Evolutionary conservation across 2,888 invertebrate species (phyloP), one percentile per base, ranked within the genome.

Genomic region (Yponomeuta malinellus): DNA sequence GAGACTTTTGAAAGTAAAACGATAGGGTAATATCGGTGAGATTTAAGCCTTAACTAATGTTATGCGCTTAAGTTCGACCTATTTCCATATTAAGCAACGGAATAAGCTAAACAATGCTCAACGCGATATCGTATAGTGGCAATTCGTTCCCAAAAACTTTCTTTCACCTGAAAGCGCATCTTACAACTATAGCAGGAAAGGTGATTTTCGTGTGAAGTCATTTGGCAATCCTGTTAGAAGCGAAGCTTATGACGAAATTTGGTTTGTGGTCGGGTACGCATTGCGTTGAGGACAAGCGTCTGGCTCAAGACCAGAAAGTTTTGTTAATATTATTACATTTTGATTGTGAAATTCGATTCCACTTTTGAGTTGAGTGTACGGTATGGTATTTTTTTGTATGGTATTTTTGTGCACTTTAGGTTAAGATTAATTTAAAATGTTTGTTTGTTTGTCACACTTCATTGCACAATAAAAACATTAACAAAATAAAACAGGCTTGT

Each of bases 241-340:
- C 76, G 70, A 74, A 78, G 81, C 80, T 83, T 83, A 83, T 79
- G 79, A 80, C 76, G 78, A 79, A 79, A 79, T 79, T 79, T 82
- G 78, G 79, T 78, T 75, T 81, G 81, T 80, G 78, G 73, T 71
- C 73, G 72, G 72, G 74, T 72, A 72, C 73, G 72, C 72, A 76
- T 67, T 72, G 73, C 77, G 77, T 81, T 80, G 80, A 82, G 79
- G 79, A 81, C 78, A 77, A 77, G 81, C 77, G 81, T 72, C 64
- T 68, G 64, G 65, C 52, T 70, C 65, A 67, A 65, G 48, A 70
- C 70, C 72, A 70, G 67, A 52, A 72, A 67, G 64, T 70, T 71
- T 67, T 70, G 70, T 63, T 67, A 63, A 65, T 63, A 48, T 43
- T 63, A 48, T 43, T 66, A 66, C 48, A 63, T 70, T 70, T 71